These are phyloP conservation scores for Argyresthia goedartella DNA, from an alignment of 2,888 invertebrate genomes.

Conservation along the genomic window DNA sequence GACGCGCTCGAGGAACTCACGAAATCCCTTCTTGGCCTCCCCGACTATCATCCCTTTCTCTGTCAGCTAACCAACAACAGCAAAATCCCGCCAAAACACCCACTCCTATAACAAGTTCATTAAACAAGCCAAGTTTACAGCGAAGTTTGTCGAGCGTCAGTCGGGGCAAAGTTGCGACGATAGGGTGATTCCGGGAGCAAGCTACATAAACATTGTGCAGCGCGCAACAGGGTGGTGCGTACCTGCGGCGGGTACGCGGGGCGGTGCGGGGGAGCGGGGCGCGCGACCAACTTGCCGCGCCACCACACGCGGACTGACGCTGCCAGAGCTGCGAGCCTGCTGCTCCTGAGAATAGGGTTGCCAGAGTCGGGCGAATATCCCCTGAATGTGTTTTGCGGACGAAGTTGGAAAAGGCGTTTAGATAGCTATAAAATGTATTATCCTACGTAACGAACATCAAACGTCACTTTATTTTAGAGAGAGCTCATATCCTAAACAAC, in stretches of 20 bases:
- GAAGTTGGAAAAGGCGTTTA: too few species aligned
- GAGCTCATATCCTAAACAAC: too few species aligned
- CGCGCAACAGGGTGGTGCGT: slow-evolving; percentile 60
- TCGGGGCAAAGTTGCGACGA: not conserved
- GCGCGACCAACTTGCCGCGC: slow-evolving; percentile 40
- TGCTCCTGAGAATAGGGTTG: slow-evolving; percentile 24
- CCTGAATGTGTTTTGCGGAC: not conserved
- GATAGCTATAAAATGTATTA: too few species aligned
- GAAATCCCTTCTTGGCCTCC: too few species aligned
- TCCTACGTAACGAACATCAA: too few species aligned
- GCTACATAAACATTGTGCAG: slow-evolving; percentile 48
- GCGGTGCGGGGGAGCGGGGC: slow-evolving; percentile 27
- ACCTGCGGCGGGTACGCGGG: slow-evolving; percentile 1
- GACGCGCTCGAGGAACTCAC: too few species aligned
- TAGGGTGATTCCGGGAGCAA: slow-evolving; percentile 15
- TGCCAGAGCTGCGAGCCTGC: slow-evolving; percentile 19
- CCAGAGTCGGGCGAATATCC: slow-evolving; percentile 14
- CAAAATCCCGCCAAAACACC: not conserved
- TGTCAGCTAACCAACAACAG: not conserved
- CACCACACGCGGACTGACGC: slow-evolving; percentile 58
- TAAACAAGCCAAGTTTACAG: not conserved
- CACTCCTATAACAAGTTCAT: not conserved
- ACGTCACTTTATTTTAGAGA: too few species aligned
- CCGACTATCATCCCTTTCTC: too few species aligned
- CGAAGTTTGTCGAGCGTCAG: not conserved